phyloP scores from a whole-genome alignment of 2,888 invertebrate genomes.

The Nasonovia ribisnigri region DNA sequence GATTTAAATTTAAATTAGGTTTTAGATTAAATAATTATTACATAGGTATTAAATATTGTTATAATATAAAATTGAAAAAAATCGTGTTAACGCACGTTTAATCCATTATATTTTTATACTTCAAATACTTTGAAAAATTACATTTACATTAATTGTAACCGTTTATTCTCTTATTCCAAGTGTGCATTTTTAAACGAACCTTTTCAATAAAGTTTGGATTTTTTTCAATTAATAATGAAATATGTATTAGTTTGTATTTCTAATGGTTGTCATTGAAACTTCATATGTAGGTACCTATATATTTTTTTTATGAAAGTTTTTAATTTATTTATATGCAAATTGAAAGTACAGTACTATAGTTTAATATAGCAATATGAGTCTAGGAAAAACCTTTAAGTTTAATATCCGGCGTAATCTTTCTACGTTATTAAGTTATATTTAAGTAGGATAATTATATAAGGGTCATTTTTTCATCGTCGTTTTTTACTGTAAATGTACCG shows the following conservation, averaged over 20 bases:
- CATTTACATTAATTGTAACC: slow-evolving; percentile 27
- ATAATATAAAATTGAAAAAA: not conserved
- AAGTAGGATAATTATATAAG: not conserved
- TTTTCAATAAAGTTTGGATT: slow-evolving; percentile 25
- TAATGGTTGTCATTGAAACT: slow-evolving; percentile 21
- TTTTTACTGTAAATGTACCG: not conserved
- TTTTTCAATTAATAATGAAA: slow-evolving; percentile 29
- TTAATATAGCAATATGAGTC: not conserved
- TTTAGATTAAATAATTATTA: not conserved
- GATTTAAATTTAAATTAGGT: not conserved
- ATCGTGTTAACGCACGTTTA: not conserved
- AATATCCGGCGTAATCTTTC: not conserved
- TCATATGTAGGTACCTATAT: not conserved
- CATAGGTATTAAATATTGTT: not conserved
- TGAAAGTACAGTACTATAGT: not conserved
- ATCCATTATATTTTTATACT: not conserved
- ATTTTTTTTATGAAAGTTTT: not conserved
- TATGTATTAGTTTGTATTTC: slow-evolving; percentile 28
- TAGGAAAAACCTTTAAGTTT: not conserved
- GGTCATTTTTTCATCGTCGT: not conserved
- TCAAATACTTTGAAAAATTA: slow-evolving; percentile 16
- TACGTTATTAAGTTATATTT: not conserved
- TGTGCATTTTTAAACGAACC: not conserved
- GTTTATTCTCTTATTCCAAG: not conserved
- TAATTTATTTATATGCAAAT: not conserved